Conservation (phyloP, 2,797 vertebrate genomes). For the Sebastes matsubarae region DNA sequence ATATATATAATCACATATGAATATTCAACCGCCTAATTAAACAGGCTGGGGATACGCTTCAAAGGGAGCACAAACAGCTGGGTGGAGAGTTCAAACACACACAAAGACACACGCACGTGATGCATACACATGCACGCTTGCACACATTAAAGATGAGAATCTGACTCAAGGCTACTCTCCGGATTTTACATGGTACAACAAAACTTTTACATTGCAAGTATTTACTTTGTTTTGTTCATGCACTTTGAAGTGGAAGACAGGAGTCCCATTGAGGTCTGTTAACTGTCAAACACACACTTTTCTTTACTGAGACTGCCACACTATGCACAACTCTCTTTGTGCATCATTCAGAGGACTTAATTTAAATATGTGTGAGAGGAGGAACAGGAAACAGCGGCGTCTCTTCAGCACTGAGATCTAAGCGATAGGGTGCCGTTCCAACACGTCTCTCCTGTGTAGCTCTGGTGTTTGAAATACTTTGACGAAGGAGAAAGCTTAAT, state of each 20-base stretch:
- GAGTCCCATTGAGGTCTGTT: conserved; percentile 3
- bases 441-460: neutral
- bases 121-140: neutral
- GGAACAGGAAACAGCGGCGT: conserved; percentile 25
- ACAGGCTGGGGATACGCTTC: conserved; percentile 57
- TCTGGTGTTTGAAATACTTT: neutral
- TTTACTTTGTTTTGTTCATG: conserved; percentile 10
- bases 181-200: conserved; percentile 14
- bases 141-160: conserved; percentile 13
- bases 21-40: conserved; percentile 80
- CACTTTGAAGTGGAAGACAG: conserved; percentile 27
- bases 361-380: conserved; percentile 20
- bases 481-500: neutral
- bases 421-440: neutral
- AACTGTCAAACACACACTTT: conserved; percentile 13
- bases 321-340: neutral
- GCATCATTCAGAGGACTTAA: neutral
- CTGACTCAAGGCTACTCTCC: conserved; percentile 6
- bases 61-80: conserved; percentile 67
- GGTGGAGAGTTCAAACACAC: conserved; percentile 48
- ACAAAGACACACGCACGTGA: conserved; percentile 5
- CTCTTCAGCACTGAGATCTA: conserved; percentile 3
- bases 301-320: neutral
- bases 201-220: conserved; percentile 27
- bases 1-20: conserved; percentile 71